Evolutionary conservation across 2,113 vertebrate species (phyloP).

Genomic region (Meleagris gallopavo): DNA sequence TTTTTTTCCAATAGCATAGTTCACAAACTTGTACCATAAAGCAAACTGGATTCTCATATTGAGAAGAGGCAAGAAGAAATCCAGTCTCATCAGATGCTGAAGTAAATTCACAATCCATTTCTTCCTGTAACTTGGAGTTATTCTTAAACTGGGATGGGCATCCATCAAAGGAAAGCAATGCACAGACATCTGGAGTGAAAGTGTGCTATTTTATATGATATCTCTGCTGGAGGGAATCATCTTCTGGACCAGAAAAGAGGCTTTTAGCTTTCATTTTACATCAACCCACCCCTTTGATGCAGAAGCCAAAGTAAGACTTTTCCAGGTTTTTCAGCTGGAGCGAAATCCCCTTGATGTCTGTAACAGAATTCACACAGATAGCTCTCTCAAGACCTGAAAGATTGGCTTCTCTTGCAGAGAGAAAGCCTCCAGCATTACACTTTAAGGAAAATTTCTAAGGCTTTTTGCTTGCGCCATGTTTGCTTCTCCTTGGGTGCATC

Average conservation of each 20-base stretch:
- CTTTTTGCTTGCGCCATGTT: background rate
- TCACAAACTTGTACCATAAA: background rate
- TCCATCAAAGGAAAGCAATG: background rate
- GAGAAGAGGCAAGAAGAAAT: background rate
- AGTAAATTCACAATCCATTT: background rate
- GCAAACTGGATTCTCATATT: background rate
- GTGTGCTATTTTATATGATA: fast-evolving
- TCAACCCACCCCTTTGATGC: background rate
- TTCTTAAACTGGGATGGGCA: background rate
- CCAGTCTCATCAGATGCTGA: background rate
- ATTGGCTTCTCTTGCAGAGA: background rate
- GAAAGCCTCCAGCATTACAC: background rate
- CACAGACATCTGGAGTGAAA: background rate
- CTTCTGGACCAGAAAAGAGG: background rate
- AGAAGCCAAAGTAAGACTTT: background rate
- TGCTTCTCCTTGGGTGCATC: background rate
- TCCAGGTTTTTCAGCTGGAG: background rate
- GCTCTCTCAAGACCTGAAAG: background rate
- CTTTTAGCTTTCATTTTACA: background rate
- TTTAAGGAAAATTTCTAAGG: background rate
- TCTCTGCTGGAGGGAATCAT: background rate
- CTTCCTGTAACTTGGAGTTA: background rate
- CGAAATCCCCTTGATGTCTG: background rate
- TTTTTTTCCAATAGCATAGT: background rate
- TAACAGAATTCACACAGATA: background rate